Base-by-base conservation (phyloP, 1,140 invertebrate species). In the Papilio polytes region DNA sequence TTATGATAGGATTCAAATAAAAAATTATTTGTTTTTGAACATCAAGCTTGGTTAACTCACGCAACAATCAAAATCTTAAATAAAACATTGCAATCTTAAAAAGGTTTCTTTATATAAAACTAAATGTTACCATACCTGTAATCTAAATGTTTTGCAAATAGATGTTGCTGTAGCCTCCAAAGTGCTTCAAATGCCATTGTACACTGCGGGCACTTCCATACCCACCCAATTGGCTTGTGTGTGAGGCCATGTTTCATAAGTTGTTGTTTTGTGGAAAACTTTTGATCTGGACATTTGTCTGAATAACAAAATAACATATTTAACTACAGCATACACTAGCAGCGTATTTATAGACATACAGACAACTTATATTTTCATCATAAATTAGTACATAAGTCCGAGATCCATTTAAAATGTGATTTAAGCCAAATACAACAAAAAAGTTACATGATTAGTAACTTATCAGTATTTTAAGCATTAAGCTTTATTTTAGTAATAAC, bases 151-250 rank as follows among this genome's bases (percentile, higher is more conserved):
- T 92, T 94, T 44, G 89, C 85, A 86, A 94, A 94, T 0, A 93
- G 77, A 85, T 94, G 93, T 73, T 94, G 93, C 59, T 94, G 92
- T 10, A 94, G 76, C 10, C 92, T 84, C 90, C 90, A 94, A 4
- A 93, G 78, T 26, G 92, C 89, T 80, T 94, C 92, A 87, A 94
- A 94, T 1, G 91, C 86, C 86, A 94, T 86, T 3, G 83, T 86
- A 70, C 93, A 94, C 72, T 94, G 92, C 3, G 88, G 91, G 77
- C 93, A 94, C 44, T 90, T 89, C 93, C 93, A 94, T n/a, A 94
- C 90, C 15, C 89, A 83, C n/a, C 90, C 90, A 51, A 94, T 81
- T 2, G 93, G 93, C 72, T 94, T 91, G 74, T 94, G 93, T 1
- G 84, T 89, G 6, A 94, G 80, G 20, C 88, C 88, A 78, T 94